phyloP scores from a whole-genome alignment of 2,888 invertebrate species.

The Calameuta pallipes region DNA sequence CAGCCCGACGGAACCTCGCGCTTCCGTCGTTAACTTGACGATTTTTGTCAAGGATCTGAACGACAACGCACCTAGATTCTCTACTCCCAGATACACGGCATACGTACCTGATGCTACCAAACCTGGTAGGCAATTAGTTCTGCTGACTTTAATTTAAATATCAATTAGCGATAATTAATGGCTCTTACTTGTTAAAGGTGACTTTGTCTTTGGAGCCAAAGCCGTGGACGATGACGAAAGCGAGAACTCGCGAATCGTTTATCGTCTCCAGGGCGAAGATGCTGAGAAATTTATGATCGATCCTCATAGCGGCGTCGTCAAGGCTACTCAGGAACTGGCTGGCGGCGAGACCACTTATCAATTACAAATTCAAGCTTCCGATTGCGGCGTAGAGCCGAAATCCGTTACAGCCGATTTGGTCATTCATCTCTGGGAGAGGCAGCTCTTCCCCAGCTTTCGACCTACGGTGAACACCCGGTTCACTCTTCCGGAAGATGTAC shows the following conservation, averaged over 20 bases:
- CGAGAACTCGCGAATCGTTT: slow-evolving; percentile 82
- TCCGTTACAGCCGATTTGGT: slow-evolving; percentile 81
- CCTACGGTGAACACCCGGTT: slow-evolving; percentile 79
- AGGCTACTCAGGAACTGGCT: slow-evolving; percentile 78
- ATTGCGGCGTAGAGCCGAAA: slow-evolving; percentile 78
- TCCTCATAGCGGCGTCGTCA: slow-evolving; percentile 86
- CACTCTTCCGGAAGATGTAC: slow-evolving; percentile 82
- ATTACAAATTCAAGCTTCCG: slow-evolving; percentile 82
- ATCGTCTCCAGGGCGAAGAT: slow-evolving; percentile 82
- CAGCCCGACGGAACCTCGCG: slow-evolving; percentile 85
- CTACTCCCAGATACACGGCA: slow-evolving; percentile 79
- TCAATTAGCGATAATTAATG: slow-evolving; percentile 13
- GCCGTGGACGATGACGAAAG: slow-evolving; percentile 88
- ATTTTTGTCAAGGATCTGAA: slow-evolving; percentile 85
- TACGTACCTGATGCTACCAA: slow-evolving; percentile 85
- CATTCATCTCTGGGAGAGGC: slow-evolving; percentile 80
- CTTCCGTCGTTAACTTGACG: slow-evolving; percentile 85
- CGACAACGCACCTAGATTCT: slow-evolving; percentile 86
- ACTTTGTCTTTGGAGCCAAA: slow-evolving; percentile 92
- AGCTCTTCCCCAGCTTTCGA: slow-evolving; percentile 84
- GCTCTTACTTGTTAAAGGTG: slow-evolving; percentile 57
- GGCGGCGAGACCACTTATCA: slow-evolving; percentile 74
- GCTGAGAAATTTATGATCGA: slow-evolving; percentile 83
- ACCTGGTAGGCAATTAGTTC: slow-evolving; percentile 68
- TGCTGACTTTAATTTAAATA: not conserved